These are phyloP conservation scores for Drosophila arawakana DNA, from an alignment of 1,140 invertebrate genomes.

Conservation along the genomic window DNA sequence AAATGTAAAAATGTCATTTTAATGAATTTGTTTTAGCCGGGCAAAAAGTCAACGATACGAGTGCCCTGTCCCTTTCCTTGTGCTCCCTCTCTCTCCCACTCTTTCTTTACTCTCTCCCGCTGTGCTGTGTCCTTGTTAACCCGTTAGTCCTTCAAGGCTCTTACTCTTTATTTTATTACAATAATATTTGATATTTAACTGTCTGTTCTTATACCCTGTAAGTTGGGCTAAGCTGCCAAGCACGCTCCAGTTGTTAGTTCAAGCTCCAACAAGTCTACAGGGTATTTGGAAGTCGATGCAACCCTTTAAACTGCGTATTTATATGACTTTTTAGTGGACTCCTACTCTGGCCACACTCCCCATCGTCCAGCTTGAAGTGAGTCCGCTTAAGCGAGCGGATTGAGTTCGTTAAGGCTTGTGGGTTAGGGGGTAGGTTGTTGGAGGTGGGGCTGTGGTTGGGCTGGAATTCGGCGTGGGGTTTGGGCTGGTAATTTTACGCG, in stretches of 20 bases:
- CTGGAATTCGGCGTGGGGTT: not conserved
- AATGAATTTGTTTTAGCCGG: slow-evolving; percentile 50
- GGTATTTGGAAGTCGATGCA: not conserved
- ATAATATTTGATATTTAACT: slow-evolving; percentile 49
- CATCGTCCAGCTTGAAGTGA: slow-evolving; percentile 15
- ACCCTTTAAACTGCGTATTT: not conserved
- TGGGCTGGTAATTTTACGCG: slow-evolving; percentile 74
- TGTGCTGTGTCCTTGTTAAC: slow-evolving; percentile 1
- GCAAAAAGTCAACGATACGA: slow-evolving; percentile 34
- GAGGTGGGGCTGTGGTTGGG: not conserved
- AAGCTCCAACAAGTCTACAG: not conserved
- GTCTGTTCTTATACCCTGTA: not conserved
- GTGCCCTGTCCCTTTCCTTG: not conserved
- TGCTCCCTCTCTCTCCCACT: not conserved
- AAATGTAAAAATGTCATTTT: slow-evolving; percentile 51
- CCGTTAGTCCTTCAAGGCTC: slow-evolving; percentile 11
- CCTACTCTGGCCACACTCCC: not conserved
- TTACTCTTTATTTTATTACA: slow-evolving; percentile 27
- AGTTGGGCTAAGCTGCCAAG: too few relatives aligned
- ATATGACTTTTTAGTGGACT: not conserved
- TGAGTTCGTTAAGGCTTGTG: not conserved
- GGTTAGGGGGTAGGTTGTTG: not conserved
- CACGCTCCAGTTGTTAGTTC: too few relatives aligned
- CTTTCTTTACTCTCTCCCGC: not conserved
- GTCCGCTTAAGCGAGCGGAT: slow-evolving; percentile 25